Percentiles rank a stretch among this genome's conserved stretches.
Conservation (phyloP, 1,140 invertebrate species). For the Ips typographus region DNA sequence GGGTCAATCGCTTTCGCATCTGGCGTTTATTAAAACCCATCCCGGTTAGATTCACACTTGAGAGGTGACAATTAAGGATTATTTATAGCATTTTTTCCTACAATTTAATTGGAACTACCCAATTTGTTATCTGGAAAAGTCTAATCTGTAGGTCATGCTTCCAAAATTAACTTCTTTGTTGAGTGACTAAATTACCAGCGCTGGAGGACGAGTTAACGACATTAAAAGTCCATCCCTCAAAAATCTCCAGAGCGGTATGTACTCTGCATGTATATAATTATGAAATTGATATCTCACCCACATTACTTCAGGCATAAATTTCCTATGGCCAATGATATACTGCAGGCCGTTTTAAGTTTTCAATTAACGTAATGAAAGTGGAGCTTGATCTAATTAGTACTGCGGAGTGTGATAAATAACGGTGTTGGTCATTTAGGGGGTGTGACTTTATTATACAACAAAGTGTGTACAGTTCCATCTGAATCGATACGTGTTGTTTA, state of each 20-base stretch:
- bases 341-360: conserved; percentile 36
- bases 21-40: conserved; percentile 28
- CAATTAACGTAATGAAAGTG: conserved; percentile 40
- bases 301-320: conserved; percentile 24
- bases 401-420: conserved; percentile 36
- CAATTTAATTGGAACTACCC: background rate
- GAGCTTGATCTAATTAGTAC: conserved; percentile 38
- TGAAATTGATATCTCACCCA: conserved; percentile 23
- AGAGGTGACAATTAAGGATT: conserved; percentile 35
- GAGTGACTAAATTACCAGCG: background rate
- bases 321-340: conserved; percentile 33
- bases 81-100: conserved; percentile 8
- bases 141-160: too few species aligned
- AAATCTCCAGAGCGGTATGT: conserved; percentile 7
- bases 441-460: conserved; percentile 4
- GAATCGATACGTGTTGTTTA: too few species aligned
- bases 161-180: too few species aligned
- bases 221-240: conserved; percentile 30
- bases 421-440: conserved; percentile 20
- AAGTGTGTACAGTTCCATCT: too few species aligned
- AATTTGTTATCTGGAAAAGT: background rate
- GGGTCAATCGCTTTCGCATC: conserved; percentile 26
- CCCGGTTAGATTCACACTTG: conserved; percentile 24
- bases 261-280: conserved; percentile 20
- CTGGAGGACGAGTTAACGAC: conserved; percentile 6